phyloP scores from a whole-genome alignment of 1,140 invertebrate genomes.

The Ceratosolen solmsi region DNA sequence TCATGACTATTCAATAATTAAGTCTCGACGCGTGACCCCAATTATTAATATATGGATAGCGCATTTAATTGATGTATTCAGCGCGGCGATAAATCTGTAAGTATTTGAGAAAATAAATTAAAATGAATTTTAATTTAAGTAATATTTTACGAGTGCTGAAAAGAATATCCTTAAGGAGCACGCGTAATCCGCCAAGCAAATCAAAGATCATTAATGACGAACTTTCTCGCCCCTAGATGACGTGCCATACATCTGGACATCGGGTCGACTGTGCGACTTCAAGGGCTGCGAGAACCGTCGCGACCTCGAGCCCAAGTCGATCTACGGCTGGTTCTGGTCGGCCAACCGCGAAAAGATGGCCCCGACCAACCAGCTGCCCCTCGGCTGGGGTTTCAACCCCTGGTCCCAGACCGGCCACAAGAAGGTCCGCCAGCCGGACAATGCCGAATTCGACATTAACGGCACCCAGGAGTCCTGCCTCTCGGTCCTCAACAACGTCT shows the following conservation, averaged over 20 bases:
- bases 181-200: too few species aligned
- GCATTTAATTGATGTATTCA: too few species aligned
- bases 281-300: constrained; percentile 90
- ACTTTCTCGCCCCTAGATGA: constrained; percentile 77
- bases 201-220: too few species aligned
- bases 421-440: constrained; percentile 89
- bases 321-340: constrained; percentile 95
- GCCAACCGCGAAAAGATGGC: constrained; percentile 90
- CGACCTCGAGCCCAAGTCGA: constrained; percentile 88
- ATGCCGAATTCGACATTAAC: constrained; percentile 93
- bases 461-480: constrained; percentile 89
- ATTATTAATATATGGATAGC: too few species aligned
- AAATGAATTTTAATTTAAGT: too few species aligned
- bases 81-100: too few species aligned
- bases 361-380: constrained; percentile 82
- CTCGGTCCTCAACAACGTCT: constrained; percentile 90
- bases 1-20: too few species aligned
- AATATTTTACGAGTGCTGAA: too few species aligned
- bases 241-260: constrained; percentile 94
- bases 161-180: too few species aligned
- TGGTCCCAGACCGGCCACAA: constrained; percentile 93
- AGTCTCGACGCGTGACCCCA: too few species aligned
- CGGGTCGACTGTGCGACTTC: constrained; percentile 92
- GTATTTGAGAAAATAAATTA: too few species aligned
- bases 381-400: constrained; percentile 84